A percentile compares a stretch with the other conserved stretches of the same genome.
Evolutionary conservation across 2,113 vertebrate species (phyloP).

Genomic region (Etheostoma spectabile): DNA sequence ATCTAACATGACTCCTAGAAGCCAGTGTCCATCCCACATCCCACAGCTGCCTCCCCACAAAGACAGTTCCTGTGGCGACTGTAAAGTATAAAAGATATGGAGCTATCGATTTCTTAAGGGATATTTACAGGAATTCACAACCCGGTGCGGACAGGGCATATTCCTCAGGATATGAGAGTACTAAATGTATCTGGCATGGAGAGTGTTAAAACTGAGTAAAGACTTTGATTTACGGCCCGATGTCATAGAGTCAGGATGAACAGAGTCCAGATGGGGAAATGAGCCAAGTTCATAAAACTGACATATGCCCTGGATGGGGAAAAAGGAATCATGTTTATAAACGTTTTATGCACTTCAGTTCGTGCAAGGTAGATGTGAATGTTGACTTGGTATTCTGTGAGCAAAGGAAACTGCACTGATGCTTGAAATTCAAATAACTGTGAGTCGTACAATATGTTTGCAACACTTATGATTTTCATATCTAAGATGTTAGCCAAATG

Average conservation of each 20-base stretch:
- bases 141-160: neutral
- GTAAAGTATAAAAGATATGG: slow-evolving; percentile 30
- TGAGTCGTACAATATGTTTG: neutral
- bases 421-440: slow-evolving; percentile 29
- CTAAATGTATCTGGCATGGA: slow-evolving; percentile 26
- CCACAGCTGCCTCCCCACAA: slow-evolving; percentile 9
- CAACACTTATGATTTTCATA: neutral
- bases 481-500: neutral
- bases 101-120: slow-evolving; percentile 48
- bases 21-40: neutral
- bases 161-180: slow-evolving; percentile 38
- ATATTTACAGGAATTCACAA: slow-evolving; percentile 53
- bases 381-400: neutral
- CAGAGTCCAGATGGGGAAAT: slow-evolving; percentile 33
- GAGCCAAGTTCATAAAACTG: slow-evolving; percentile 37
- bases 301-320: slow-evolving; percentile 2
- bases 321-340: slow-evolving; percentile 3
- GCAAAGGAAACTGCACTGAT: slow-evolving; percentile 7
- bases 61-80: slow-evolving; percentile 26
- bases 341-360: slow-evolving; percentile 33
- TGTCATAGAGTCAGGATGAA: slow-evolving; percentile 32
- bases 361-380: slow-evolving; percentile 12
- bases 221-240: slow-evolving; percentile 46
- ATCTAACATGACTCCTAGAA: slow-evolving; percentile 22
- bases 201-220: slow-evolving; percentile 34